phyloP scores from a whole-genome alignment of 2,888 invertebrate species.

The Caenorhabditis sp. region DNA sequence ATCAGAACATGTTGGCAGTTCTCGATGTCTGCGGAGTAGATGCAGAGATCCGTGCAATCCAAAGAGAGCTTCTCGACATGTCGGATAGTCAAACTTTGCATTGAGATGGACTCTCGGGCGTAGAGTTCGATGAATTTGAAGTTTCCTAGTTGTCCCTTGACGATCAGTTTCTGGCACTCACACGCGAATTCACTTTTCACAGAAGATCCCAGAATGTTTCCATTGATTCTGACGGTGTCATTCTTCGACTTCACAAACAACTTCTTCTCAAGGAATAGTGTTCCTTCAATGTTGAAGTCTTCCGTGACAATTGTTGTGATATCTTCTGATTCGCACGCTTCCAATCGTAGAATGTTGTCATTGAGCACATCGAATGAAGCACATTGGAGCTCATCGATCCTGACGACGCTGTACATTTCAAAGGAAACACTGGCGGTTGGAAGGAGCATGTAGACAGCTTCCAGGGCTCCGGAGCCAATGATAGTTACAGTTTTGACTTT shows the following conservation, averaged over 20 bases:
- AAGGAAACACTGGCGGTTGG: constrained; percentile 50
- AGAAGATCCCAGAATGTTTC: constrained; percentile 66
- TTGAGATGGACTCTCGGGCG: constrained; percentile 63
- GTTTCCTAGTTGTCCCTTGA: constrained; percentile 67
- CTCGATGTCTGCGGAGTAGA: constrained; percentile 61
- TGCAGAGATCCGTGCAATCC: constrained; percentile 63
- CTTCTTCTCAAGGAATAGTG: constrained; percentile 66
- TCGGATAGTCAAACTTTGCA: constrained; percentile 60
- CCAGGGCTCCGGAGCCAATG: constrained; percentile 44
- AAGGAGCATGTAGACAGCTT: constrained; percentile 35
- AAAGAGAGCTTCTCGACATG: constrained; percentile 62
- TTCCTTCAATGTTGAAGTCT: constrained; percentile 64
- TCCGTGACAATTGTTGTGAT: constrained; percentile 62
- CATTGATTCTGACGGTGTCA: constrained; percentile 54
- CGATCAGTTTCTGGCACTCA: constrained; percentile 57
- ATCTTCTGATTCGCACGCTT: constrained; percentile 56
- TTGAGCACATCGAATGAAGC: constrained; percentile 52
- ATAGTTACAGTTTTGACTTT: constrained; percentile 54
- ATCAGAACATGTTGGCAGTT: constrained; percentile 57
- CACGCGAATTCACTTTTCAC: constrained; percentile 65
- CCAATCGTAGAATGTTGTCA: constrained; percentile 64
- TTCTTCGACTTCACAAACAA: constrained; percentile 63
- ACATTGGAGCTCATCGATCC: constrained; percentile 61
- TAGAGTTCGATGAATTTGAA: constrained; percentile 71
- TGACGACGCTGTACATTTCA: constrained; percentile 59